These are phyloP conservation scores for Cephonodes hylas DNA, from an alignment of 2,888 invertebrate species.

Conservation along the genomic window DNA sequence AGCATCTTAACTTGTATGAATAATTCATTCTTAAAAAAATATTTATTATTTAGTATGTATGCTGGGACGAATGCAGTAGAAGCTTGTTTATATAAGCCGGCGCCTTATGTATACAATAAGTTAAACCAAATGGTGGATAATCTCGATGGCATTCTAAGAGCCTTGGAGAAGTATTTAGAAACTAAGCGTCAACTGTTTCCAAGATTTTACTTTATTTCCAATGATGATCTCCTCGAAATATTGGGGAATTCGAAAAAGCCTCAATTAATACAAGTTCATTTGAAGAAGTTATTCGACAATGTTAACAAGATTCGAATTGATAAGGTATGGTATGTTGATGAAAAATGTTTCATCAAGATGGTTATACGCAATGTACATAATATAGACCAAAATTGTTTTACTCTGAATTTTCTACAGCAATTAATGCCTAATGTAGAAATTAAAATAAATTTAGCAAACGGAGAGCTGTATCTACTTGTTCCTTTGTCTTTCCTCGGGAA, in stretches of 20 bases:
- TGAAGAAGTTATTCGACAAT: constrained; percentile 95
- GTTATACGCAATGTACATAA: too few relatives aligned
- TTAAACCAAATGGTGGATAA: constrained; percentile 87
- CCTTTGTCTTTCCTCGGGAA: too few relatives aligned
- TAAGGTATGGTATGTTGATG: constrained; percentile 75
- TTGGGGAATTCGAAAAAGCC: constrained; percentile 93
- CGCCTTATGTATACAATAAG: constrained; percentile 83
- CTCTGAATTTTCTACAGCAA: too few relatives aligned
- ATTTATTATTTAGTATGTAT: constrained; percentile 61
- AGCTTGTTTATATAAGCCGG: constrained; percentile 82
- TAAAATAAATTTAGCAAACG: too few relatives aligned
- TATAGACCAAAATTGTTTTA: too few relatives aligned
- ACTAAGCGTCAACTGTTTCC: constrained; percentile 94
- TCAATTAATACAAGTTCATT: constrained; percentile 90
- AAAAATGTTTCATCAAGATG: too few relatives aligned
- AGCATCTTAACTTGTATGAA: too few relatives aligned
- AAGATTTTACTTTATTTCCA: constrained; percentile 84
- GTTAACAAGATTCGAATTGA: constrained; percentile 86
- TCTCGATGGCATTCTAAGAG: constrained; percentile 90
- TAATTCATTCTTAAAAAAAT: too few relatives aligned
- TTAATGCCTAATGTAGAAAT: too few relatives aligned
- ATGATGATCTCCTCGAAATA: constrained; percentile 88
- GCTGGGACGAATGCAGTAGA: constrained; percentile 80
- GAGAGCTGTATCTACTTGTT: too few relatives aligned
- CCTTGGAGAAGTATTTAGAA: constrained; percentile 92